Base-by-base conservation (phyloP, 64 coral and sea anemone genomes). In the Acropora tenuis region DNA sequence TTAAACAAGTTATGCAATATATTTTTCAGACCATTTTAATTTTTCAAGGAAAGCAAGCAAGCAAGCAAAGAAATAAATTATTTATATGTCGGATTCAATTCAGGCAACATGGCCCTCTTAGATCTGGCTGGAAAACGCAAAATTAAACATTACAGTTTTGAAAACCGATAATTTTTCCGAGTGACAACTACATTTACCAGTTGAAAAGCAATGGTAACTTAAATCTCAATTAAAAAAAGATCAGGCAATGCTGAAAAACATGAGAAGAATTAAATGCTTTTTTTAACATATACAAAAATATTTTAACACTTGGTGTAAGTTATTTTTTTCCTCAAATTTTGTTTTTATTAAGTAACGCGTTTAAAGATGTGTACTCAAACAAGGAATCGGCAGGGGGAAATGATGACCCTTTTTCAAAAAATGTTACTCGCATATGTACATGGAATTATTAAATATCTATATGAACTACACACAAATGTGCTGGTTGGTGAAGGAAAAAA, bases 371-470 rank as follows among this genome's bases (percentile, higher is more conserved):
- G 5, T 55, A 5, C 6, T 10, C 3, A 55, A 7, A 55, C 5
- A 55, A 55, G 52, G 6, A 3, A 55, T 7, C 52, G 30, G 30
- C 30, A 30, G 30, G 30, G 30, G 30, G 52, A 4, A 55, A 55
- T 55, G 10, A 7, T 10, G 10, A 55, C 41, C 11, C 13, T 76
- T 45, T 76, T 76, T 45, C 74, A 12, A 46, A 76, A 76, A 45
- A 44, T 76, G 7, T 3, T 2, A 76, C 41, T 46, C 42, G 47
- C 58, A n/a, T 44, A 4, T 44, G 59, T 40, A 83, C 6, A 52
- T 55, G 5, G 52, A 5, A 55, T 55, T 55, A 81, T 84, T 69
- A 84, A 84, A 71, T 48, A 84, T 84, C 71, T 43, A 84, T 7
- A 48, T 84, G 5, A 75, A 2, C 75, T 4, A 19, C 18, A 19